Conservation (phyloP, 2,113 vertebrate species). For the Ceyx melanurus region DNA sequence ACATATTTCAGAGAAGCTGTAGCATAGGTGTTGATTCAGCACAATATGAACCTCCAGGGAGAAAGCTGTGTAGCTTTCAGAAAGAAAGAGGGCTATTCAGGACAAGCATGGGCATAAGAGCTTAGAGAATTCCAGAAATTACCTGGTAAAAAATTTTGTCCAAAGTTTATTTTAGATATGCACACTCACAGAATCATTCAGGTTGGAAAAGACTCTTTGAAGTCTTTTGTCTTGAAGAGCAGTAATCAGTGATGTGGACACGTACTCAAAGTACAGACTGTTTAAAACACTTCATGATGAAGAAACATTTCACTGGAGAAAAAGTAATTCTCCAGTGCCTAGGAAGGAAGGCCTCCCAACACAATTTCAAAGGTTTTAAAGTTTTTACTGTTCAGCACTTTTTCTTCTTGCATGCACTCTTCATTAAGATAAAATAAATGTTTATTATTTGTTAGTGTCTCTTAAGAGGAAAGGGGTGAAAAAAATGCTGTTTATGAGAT, state of each 20-base stretch:
- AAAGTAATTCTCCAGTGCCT: not conserved
- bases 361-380: not conserved
- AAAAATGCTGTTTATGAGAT: not conserved
- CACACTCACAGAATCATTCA: not conserved
- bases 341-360: not conserved
- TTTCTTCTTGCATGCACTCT: not conserved
- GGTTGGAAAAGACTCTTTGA: no score
- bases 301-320: not conserved
- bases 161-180: not conserved
- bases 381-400: not conserved
- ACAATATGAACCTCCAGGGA: not conserved
- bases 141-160: not conserved
- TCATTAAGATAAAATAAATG: not conserved
- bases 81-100: not conserved
- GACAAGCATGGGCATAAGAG: not conserved
- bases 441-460: not conserved
- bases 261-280: not conserved
- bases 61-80: not conserved
- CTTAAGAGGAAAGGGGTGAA: rapidly evolving
- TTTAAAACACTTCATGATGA: not conserved
- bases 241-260: not conserved
- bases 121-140: not conserved
- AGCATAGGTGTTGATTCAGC: not conserved
- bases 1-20: not conserved
- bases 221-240: not conserved